Base-by-base conservation (phyloP, 2,113 vertebrate genomes). In the Machaerirhynchus nigripectus region DNA sequence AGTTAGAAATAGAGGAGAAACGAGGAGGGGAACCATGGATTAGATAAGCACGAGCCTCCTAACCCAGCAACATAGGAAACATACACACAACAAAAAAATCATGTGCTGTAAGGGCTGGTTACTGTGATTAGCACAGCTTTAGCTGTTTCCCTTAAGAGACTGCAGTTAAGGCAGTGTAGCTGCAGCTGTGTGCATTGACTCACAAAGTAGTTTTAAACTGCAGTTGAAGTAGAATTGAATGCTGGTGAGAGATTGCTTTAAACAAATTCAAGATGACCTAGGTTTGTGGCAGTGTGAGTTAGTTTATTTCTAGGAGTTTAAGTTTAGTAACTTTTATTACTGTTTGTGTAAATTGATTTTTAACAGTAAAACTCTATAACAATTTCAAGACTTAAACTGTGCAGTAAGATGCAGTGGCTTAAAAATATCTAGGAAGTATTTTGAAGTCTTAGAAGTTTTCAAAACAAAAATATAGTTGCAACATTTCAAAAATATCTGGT, bases 1-100 rank as follows among this genome's bases (percentile, higher is more conserved):
- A 95, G 74, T 93, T 96, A 87, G 90, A 89, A 95, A 76, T 56
- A 92, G 74, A 84, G 92, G 71, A 91, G 87, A 82, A 92, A 85
- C 0, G 3, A 35, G 28, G n/a, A 75, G 85, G 30, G 65, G 78
- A 93, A 35, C 64, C 11, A 28, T 49, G 87, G 73, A 71, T 91
- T 93, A 88, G 89, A 90, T 97, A 89, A 91, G 91, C 71, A 74
- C 23, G 30, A 87, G 18, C 18, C 40, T 92, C 61, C 76, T 83
- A 87, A 87, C 81, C 55, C 87, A 94, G 89, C 73, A 87, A 78
- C 11, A 86, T 80, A 44, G 75, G 27, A 93, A 75, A 90, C 37
- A 30, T 15, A 56, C 20, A 26, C 21, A 71, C n/a, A 84, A 89
- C 77, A 78, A 35, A 70, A 90, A 84, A 81, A 78, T 81, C 74